These are phyloP conservation scores for Drosophila anomalata DNA, from an alignment of 2,888 invertebrate species.

Conservation along the genomic window DNA sequence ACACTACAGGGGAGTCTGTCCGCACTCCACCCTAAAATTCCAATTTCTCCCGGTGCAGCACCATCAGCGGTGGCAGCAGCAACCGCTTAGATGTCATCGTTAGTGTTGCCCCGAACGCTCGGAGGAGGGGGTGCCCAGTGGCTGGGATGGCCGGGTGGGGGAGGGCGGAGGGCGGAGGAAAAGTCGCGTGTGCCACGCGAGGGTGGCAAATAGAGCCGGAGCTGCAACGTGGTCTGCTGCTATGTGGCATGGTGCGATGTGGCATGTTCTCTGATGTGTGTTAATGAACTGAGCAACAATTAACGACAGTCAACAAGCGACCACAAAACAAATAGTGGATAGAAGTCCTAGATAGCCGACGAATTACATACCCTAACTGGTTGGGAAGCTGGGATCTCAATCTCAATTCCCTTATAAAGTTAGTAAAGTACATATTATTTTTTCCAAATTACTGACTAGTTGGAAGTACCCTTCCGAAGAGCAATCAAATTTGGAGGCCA, in stretches of 20 bases:
- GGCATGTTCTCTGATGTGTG: slow-evolving; percentile 48
- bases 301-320: slow-evolving; percentile 55
- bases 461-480: slow-evolving; percentile 16
- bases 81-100: slow-evolving; percentile 76
- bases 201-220: slow-evolving; percentile 55
- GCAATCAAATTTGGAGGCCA: slow-evolving; percentile 65
- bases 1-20: not conserved
- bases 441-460: not conserved
- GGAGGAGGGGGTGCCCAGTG: not conserved
- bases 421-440: not conserved
- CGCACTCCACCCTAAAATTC: not conserved
- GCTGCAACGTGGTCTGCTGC: slow-evolving; percentile 25
- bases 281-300: slow-evolving; percentile 78
- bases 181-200: slow-evolving; percentile 76
- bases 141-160: not conserved
- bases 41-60: slow-evolving; percentile 4
- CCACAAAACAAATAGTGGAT: slow-evolving; percentile 11
- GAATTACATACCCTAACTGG: not conserved
- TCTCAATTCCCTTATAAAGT: too few relatives aligned
- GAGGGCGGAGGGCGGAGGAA: slow-evolving; percentile 21
- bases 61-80: slow-evolving; percentile 37
- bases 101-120: slow-evolving; percentile 52
- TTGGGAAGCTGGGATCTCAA: not conserved
- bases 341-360: not conserved
- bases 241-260: slow-evolving; percentile 7